Evolutionary conservation across 2,888 invertebrate genomes (phyloP), one percentile per base, ranked within the genome.

Genomic region (Dinocampus coccinellae): DNA sequence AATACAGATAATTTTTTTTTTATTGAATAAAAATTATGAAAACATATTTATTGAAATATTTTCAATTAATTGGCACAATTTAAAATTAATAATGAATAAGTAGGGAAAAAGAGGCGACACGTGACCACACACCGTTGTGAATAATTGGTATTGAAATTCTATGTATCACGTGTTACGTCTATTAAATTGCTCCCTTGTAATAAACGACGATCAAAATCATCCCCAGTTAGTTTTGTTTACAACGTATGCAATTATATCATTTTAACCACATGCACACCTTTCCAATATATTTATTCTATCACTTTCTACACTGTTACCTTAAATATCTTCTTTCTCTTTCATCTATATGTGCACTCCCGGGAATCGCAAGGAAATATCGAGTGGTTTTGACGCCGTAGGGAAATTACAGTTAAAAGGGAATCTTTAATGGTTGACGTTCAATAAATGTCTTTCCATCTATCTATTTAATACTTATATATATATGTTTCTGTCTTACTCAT

Each of bases 341-440:
- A 4, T 22, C 6, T 55, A 22, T 55, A 24, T 55, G 4, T 10
- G 26, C 26, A n/a, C n/a, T 11, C 26, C n/a, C 34, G 58, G 29
- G 58, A 55, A 47, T 47, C 16, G 7, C 47, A 3, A 34, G 53
- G 52, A 60, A 39, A 71, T 61, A 60, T 65, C 62, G 70, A 58
- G 47, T 66, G 61, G 69, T 67, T 47, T 62, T 62, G 65, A 65
- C 71, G 73, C 78, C 77, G 75, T 78, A 67, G 80, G 77, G 77
- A 78, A 81, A 81, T 78, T 77, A 77, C 64, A 76, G 74, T 70
- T 74, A 76, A 78, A 78, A 77, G 75, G 75, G 72, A 78, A 79
- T 79, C 76, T 77, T 76, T 77, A 78, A 78, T 77, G 74, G 75
- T 75, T 74, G 77, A 76, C 77, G 76, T 77, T 78, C 77, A 77